Evolutionary conservation across 1,140 invertebrate genomes (phyloP), one percentile per base, ranked within the genome.

Genomic region (Calliphora vicina): DNA sequence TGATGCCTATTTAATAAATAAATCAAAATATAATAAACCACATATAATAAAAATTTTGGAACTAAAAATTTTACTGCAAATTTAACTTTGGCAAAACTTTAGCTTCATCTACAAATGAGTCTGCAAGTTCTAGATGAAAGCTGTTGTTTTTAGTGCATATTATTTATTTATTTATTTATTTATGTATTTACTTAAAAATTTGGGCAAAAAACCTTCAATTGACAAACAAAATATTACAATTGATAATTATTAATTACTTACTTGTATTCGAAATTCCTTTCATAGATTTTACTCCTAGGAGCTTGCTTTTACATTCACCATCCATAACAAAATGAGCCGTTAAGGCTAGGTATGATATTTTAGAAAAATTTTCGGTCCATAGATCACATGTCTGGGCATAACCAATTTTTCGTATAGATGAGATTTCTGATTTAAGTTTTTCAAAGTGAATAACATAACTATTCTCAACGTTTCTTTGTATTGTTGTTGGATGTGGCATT

Each of bases 231-330:
- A 20, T 9, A 20, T 20, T 61, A 61, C 20, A 20, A 61, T 61
- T 61, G n/a, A n/a, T n/a, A n/a, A n/a, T 61, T 20, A 61, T 12
- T 29, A 12, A 80, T 80, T 13, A 50, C 78, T 45, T 80, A 50
- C 78, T 23, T n/a, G 78, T 45, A 45, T 80, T 80, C 25, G 42
- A 25, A 12, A 80, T 80, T 0, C 43, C 78, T 80, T 80, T 80
- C 78, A 80, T 80, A 0, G 78, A 80, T 25, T 80, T 80, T 17
- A 80, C 23, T 23, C 78, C 35, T 6, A 80, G 23, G 12, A 45
- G 13, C 20, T 74, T 74, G 12, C 72, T 80, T 80, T 80, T 80
- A 57, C 10, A 50, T 12, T n/a, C 29, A 29, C 29, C 29, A 8
- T 29, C 29, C 29, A 29, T 29, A 29, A 29, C 29, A 29, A 29